Base-by-base conservation (phyloP, 1,140 invertebrate species). In the Drosophila malerkotliana region DNA sequence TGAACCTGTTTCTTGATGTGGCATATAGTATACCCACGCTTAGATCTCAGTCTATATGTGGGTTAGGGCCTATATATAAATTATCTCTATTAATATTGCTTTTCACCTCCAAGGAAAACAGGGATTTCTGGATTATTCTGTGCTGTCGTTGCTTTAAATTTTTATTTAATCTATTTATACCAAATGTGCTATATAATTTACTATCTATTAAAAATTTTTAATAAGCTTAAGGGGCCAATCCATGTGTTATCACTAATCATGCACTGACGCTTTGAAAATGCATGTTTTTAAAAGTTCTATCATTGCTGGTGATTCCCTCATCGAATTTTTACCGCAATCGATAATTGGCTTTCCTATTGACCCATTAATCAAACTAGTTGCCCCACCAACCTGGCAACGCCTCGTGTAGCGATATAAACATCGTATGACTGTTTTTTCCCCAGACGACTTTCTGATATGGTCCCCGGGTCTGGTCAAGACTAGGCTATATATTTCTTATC, bases 361-460 rank as follows among this genome's bases (percentile, higher is more conserved):
- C 66, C 66, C 51, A 68, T 18, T 69, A 49, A 57, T 48, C 18
- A 30, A 49, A 57, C 14, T 30, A 37, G 49, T 69, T 48, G 26
- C 51, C 30, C 18, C n/a, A 4, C 18, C 47, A 7, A 30, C 49
- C 12, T 56, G 63, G 63, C 44, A 68, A 56, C 51, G 9, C 9
- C 2, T 8, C 1, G 12, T 2, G 9, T 4, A 28, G 14, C 61
- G 18, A 55, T 55, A 68, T 47, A 47, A 56, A 57, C 24, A 69
- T 69, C 66, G 63, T 68, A 57, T 69, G 66, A 69, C 63, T 69
- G 21, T 57, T 68, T 41, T 18, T 7, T 60, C n/a, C 21, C 60
- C 51, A 69, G 66, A 69, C 63, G 26, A 15, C 54, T 8, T n/a
- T 49, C 26, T 69, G 53, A 57, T 69, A 57, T 32, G 52, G 44